These are phyloP conservation scores for Thymallus thymallus DNA, from an alignment of 2,113 vertebrate species.

Conservation along the genomic window DNA sequence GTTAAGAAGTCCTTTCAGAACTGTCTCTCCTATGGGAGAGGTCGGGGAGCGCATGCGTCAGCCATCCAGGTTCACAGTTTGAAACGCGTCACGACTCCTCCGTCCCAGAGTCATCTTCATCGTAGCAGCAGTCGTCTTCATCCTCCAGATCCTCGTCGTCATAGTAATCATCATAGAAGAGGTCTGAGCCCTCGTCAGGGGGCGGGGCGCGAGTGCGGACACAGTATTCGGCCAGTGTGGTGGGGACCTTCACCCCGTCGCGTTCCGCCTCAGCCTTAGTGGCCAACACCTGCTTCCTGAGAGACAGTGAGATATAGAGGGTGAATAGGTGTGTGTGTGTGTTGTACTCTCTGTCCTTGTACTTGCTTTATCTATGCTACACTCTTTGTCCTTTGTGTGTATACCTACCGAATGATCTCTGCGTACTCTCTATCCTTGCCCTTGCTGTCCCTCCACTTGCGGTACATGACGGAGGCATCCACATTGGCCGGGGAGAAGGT, in stretches of 20 bases:
- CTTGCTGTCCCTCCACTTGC: conserved; percentile 79
- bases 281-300: conserved; percentile 91
- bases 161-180: conserved; percentile 95
- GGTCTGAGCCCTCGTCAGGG: conserved; percentile 88
- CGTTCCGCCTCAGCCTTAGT: conserved; percentile 91
- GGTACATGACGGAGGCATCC: conserved; percentile 79
- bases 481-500: conserved; percentile 79
- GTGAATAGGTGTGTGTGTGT: neutral
- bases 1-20: conserved; percentile 49
- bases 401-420: conserved; percentile 74
- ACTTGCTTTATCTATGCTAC: no score
- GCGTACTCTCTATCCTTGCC: conserved; percentile 77
- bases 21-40: conserved; percentile 45
- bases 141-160: conserved; percentile 85
- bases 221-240: conserved; percentile 93
- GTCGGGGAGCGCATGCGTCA: conserved; percentile 32
- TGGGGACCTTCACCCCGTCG: conserved; percentile 94
- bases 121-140: conserved; percentile 86
- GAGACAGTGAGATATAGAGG: neutral
- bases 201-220: conserved; percentile 88
- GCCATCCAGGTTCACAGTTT: conserved; percentile 15
- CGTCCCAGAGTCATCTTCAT: conserved; percentile 89
- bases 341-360: neutral
- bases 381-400: neutral
- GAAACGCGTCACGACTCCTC: conserved; percentile 89